These are phyloP conservation scores for Aphodius sticticus DNA, from an alignment of 2,888 invertebrate genomes.

Conservation along the genomic window DNA sequence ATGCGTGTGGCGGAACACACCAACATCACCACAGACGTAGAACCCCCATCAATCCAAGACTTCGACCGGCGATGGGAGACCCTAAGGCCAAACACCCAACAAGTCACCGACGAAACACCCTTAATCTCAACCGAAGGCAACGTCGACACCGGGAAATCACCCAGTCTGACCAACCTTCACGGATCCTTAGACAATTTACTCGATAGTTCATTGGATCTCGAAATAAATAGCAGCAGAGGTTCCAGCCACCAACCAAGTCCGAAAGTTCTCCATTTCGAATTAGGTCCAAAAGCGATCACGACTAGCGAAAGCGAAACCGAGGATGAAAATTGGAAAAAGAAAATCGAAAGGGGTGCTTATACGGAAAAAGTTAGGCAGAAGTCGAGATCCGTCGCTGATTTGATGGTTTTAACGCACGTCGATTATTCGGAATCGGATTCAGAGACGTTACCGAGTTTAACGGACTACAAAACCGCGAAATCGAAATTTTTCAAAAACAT, in stretches of 20 bases:
- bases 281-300: constrained; percentile 45
- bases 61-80: constrained; percentile 80
- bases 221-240: constrained; percentile 67
- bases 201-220: constrained; percentile 69
- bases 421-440: constrained; percentile 69
- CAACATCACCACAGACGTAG: constrained; percentile 41
- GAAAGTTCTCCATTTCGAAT: constrained; percentile 14
- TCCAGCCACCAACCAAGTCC: constrained; percentile 63
- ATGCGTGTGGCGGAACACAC: constrained; percentile 55
- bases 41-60: constrained; percentile 59
- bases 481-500: constrained; percentile 56
- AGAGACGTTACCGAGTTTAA: constrained; percentile 60
- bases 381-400: constrained; percentile 72
- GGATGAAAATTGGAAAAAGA: constrained; percentile 69
- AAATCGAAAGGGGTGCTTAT: constrained; percentile 67
- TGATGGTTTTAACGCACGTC: constrained; percentile 73
- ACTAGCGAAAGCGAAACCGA: constrained; percentile 69
- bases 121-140: constrained; percentile 66
- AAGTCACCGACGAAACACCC: constrained; percentile 51
- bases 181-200: constrained; percentile 69
- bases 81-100: constrained; percentile 68
- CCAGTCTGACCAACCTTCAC: constrained; percentile 71
- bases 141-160: constrained; percentile 57
- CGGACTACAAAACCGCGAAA: constrained; percentile 55
- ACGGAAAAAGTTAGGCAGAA: constrained; percentile 71